These are phyloP conservation scores for Autographa pulchrina DNA, from an alignment of 2,888 invertebrate genomes.

Conservation along the genomic window DNA sequence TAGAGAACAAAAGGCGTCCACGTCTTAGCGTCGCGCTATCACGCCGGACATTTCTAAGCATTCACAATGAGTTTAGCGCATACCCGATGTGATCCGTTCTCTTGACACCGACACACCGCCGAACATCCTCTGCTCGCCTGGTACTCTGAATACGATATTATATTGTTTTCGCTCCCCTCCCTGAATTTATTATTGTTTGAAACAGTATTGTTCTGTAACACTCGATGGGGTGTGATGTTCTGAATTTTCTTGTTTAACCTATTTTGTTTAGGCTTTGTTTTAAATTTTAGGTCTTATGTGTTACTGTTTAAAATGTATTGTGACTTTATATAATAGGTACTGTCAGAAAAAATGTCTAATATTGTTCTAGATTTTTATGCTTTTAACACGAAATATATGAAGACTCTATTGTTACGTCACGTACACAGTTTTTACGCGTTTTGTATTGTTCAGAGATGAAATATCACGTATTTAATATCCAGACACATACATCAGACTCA, in stretches of 20 bases:
- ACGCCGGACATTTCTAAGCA: slow-evolving; percentile 7
- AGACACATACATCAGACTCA: too few relatives aligned
- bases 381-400: too few relatives aligned
- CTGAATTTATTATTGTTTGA: slow-evolving; percentile 57
- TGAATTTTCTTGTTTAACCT: slow-evolving; percentile 34
- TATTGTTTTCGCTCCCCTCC: slow-evolving; percentile 39
- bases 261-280: slow-evolving; percentile 14
- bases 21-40: not conserved
- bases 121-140: slow-evolving; percentile 43
- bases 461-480: not conserved
- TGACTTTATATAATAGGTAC: not conserved
- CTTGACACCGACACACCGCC: slow-evolving; percentile 40
- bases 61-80: slow-evolving; percentile 19
- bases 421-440: not conserved
- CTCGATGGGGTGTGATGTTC: slow-evolving; percentile 20
- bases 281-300: not conserved
- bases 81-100: slow-evolving; percentile 9
- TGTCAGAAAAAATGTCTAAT: not conserved
- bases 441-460: not conserved
- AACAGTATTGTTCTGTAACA: slow-evolving; percentile 45
- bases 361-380: not conserved
- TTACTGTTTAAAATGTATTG: not conserved
- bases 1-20: not conserved
- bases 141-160: slow-evolving; percentile 48
- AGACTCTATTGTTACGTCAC: not conserved